phyloP scores from a whole-genome alignment of 2,113 vertebrate genomes.

The Ochotona curzoniae region DNA sequence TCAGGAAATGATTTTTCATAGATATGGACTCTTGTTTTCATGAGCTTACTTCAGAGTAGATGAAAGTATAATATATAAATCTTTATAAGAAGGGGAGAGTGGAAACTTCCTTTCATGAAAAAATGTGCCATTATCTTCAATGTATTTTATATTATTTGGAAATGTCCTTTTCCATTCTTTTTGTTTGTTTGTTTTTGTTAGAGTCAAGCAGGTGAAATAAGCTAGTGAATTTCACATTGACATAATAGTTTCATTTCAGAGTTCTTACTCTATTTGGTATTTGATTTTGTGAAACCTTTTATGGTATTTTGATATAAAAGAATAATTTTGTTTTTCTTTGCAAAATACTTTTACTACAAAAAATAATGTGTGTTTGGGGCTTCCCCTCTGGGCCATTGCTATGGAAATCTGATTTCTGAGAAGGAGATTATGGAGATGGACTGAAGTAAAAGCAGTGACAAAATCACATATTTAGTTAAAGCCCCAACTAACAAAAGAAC shows the following conservation, averaged over 20 bases:
- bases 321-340: conserved; percentile 54
- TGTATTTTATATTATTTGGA: neutral
- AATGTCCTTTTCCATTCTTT: neutral
- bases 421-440: neutral
- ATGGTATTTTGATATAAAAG: conserved; percentile 59
- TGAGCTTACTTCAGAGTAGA: conserved; percentile 12
- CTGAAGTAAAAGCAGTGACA: neutral
- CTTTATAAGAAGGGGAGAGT: neutral
- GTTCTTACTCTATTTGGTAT: conserved; percentile 28
- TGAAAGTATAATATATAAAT: conserved; percentile 21
- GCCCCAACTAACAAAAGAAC: neutral
- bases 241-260: conserved; percentile 36
- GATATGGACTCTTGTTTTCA: conserved; percentile 34
- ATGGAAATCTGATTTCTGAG: neutral
- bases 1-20: conserved; percentile 37
- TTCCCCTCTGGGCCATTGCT: conserved; percentile 11
- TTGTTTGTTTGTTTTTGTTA: neutral
- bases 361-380: conserved; percentile 7
- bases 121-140: neutral
- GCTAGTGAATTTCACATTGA: neutral
- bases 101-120: neutral
- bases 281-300: conserved; percentile 64
- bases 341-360: conserved; percentile 56
- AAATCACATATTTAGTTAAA: conserved; percentile 43
- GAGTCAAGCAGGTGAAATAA: neutral